Conservation (phyloP, 1,140 invertebrate genomes). For the Sogatella furcifera region DNA sequence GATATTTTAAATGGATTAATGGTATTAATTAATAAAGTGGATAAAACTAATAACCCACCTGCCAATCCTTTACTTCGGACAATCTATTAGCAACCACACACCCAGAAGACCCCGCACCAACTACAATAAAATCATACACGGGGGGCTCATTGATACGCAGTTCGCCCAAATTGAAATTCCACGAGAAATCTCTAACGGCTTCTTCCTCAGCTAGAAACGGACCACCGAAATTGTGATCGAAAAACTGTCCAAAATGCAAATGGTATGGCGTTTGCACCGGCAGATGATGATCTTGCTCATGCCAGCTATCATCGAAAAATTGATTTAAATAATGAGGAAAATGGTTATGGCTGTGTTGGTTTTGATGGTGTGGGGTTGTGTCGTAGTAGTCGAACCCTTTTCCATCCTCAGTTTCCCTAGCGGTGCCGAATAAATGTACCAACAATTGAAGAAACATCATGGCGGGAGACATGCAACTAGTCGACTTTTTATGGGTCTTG, state of each 20-base stretch:
- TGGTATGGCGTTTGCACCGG: neutral
- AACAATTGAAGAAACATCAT: conserved; percentile 44
- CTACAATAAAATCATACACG: conserved; percentile 43
- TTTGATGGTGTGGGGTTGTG: neutral
- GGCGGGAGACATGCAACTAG: conserved; percentile 42
- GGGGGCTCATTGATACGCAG: neutral
- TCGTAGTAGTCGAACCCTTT: neutral
- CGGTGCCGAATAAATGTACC: conserved; percentile 41
- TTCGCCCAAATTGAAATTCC: neutral
- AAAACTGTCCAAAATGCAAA: neutral
- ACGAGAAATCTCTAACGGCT: neutral
- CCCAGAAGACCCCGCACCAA: conserved; percentile 35
- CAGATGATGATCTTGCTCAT: neutral
- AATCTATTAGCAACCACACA: conserved; percentile 23
- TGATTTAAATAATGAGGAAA: neutral
- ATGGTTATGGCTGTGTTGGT: neutral
- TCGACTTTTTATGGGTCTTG: conserved; percentile 35
- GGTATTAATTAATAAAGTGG: too few relatives aligned
- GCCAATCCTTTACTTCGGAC: conserved; percentile 21
- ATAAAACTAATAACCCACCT: conserved; percentile 8
- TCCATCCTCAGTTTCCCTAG: conserved; percentile 28
- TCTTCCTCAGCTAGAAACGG: neutral
- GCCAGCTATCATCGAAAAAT: neutral
- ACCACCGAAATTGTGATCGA: neutral
- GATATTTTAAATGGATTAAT: too few relatives aligned